Conservation (phyloP, 2,113 vertebrate species). For the Vicugna pacos region DNA sequence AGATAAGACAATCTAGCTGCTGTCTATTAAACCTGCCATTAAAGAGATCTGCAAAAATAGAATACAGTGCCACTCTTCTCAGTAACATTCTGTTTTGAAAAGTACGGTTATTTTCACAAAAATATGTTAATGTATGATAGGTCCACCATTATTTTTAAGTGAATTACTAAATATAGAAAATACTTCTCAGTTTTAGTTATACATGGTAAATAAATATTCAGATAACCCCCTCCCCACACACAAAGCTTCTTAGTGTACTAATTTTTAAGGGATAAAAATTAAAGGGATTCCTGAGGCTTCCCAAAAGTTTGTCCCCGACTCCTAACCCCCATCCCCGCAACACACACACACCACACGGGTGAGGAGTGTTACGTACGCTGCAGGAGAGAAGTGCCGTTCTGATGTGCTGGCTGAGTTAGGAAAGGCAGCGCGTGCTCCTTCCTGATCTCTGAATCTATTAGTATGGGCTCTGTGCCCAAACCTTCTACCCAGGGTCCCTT, state of each 20-base stretch:
- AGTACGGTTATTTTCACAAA: background rate
- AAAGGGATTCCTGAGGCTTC: background rate
- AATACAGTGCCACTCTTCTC: background rate
- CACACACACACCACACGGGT: background rate
- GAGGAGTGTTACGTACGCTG: background rate
- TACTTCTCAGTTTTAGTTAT: background rate
- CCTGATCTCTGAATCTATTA: background rate
- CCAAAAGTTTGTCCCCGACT: background rate
- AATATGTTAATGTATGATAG: background rate
- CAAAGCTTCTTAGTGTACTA: background rate
- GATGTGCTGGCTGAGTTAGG: background rate
- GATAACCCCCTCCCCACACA: background rate
- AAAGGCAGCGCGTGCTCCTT: background rate
- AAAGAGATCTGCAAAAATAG: slow-evolving; percentile 1
- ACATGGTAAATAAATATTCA: background rate
- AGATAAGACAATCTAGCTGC: background rate
- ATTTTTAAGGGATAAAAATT: background rate
- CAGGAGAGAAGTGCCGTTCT: background rate
- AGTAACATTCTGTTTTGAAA: slow-evolving; percentile 12
- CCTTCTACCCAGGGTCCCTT: background rate
- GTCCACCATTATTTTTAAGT: background rate
- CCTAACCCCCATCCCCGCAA: background rate
- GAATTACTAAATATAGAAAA: background rate
- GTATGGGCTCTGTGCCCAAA: background rate
- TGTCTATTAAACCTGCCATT: background rate